Conservation (phyloP, 2,888 invertebrate species). For the Synanthedon andrenaeformis region DNA sequence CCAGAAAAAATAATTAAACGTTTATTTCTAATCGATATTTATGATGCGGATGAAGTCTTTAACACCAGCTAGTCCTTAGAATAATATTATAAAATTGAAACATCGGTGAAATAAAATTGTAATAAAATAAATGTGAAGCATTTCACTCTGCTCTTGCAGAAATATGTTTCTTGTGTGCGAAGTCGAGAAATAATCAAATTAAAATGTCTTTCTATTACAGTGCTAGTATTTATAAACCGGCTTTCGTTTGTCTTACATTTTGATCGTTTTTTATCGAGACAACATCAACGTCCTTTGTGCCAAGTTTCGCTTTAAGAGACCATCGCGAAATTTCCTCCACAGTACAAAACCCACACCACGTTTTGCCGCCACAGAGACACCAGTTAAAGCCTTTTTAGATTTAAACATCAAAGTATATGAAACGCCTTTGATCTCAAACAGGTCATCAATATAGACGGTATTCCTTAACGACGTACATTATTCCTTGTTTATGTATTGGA, state of each 20-base stretch:
- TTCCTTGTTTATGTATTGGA: not conserved
- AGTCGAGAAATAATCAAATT: not conserved
- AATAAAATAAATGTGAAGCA: too few relatives aligned
- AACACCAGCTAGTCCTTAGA: too few relatives aligned
- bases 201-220: not conserved
- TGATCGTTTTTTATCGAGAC: not conserved
- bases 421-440: slow-evolving; percentile 51
- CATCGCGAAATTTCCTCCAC: slow-evolving; percentile 28
- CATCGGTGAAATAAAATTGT: too few relatives aligned
- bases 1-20: too few relatives aligned
- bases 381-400: slow-evolving; percentile 46
- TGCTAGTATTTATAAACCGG: not conserved
- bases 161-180: too few relatives aligned
- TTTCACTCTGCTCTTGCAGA: too few relatives aligned
- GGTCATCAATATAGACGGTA: slow-evolving; percentile 43
- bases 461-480: not conserved
- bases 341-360: slow-evolving; percentile 29
- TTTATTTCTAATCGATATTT: too few relatives aligned
- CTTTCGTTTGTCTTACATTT: not conserved
- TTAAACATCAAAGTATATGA: slow-evolving; percentile 59
- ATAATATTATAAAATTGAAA: too few relatives aligned
- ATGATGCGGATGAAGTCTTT: too few relatives aligned
- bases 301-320: slow-evolving; percentile 29
- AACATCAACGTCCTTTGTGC: slow-evolving; percentile 26
- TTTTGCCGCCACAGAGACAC: slow-evolving; percentile 43